Conservation (phyloP, 1,140 invertebrate genomes). For the Pseudomyrmex dendroicus region DNA sequence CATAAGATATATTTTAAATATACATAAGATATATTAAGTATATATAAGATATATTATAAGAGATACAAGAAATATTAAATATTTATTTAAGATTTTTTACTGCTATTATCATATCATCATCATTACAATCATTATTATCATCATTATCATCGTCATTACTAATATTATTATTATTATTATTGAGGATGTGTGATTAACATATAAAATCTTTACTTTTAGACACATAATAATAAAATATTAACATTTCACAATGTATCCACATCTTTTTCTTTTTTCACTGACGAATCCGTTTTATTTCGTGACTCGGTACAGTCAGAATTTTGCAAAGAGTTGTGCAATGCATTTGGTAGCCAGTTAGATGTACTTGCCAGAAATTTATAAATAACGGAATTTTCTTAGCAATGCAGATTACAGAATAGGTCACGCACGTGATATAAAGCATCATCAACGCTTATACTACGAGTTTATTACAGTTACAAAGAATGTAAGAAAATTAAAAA, state of each 20-base stretch:
- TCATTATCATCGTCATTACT: no score
- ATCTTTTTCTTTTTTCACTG: constrained; percentile 17
- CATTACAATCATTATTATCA: no score
- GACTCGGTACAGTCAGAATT: constrained; percentile 63
- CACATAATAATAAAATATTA: neutral
- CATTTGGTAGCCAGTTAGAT: constrained; percentile 76
- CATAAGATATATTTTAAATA: neutral
- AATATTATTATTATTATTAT: no score
- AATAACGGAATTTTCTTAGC: constrained; percentile 82
- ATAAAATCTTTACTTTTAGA: no score
- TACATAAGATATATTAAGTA: no score
- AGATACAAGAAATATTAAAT: neutral
- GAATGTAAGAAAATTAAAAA: no score
- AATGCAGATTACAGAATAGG: constrained; percentile 73
- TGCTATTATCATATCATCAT: neutral
- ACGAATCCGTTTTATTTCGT: constrained; percentile 27
- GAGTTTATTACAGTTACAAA: no score
- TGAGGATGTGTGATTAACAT: no score
- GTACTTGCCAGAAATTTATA: constrained; percentile 84
- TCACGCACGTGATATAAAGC: constrained; percentile 75
- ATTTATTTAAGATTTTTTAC: neutral
- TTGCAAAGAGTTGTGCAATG: constrained; percentile 78
- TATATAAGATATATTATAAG: neutral
- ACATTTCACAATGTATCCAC: neutral
- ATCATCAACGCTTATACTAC: constrained; percentile 61